These are phyloP conservation scores for Myoxocephalus aenaeus DNA, from an alignment of 2,797 vertebrate species.

Conservation along the genomic window DNA sequence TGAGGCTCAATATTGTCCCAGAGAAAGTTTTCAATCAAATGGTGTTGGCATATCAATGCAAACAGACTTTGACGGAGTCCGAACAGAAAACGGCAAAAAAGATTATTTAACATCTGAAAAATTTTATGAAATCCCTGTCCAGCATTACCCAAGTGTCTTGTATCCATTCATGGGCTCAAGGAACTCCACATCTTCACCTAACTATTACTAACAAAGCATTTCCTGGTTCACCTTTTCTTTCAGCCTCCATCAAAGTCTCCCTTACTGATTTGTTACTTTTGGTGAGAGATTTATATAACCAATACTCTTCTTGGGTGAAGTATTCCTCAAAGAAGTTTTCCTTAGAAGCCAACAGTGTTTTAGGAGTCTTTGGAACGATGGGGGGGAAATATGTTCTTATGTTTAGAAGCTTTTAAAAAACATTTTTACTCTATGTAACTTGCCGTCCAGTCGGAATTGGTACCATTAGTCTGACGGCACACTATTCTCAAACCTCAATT, in stretches of 20 bases:
- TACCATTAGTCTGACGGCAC: not conserved
- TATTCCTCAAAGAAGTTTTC: constrained; percentile 18
- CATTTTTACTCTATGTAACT: constrained; percentile 31
- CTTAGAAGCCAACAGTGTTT: constrained; percentile 35
- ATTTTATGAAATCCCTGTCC: not conserved
- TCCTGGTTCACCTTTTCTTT: not conserved
- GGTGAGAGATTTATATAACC: not conserved
- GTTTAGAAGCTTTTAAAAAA: constrained; percentile 40
- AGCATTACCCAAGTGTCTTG: not conserved
- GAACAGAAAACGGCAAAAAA: not conserved
- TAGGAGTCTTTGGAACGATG: not conserved
- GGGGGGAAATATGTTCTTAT: constrained; percentile 9
- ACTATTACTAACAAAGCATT: not conserved
- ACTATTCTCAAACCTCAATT: not conserved
- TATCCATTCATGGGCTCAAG: not conserved
- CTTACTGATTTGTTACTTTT: too few species aligned
- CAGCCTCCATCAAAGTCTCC: too few species aligned
- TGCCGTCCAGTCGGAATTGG: not conserved
- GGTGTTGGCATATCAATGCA: not conserved
- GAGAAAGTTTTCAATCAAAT: not conserved
- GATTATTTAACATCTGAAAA: not conserved
- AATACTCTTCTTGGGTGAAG: not conserved
- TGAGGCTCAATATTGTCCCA: not conserved
- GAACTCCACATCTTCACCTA: not conserved
- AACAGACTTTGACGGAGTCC: not conserved